These are phyloP conservation scores for Neogale vison DNA, from an alignment of 2,113 vertebrate genomes.

Conservation along the genomic window DNA sequence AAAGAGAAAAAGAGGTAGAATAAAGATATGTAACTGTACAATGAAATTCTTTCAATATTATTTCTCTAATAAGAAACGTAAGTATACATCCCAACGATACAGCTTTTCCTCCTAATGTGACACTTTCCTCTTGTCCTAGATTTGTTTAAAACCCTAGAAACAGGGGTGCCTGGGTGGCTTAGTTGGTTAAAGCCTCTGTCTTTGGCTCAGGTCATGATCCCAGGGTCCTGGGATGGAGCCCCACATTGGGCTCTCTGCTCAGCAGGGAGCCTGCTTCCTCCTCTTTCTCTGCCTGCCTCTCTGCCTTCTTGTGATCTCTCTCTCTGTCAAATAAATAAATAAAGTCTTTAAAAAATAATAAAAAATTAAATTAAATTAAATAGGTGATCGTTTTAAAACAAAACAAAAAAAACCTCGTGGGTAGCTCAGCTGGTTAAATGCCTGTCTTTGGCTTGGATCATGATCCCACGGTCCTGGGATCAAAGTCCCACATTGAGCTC, in stretches of 20 bases:
- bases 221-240: too few relatives aligned
- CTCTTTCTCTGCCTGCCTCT: too few relatives aligned
- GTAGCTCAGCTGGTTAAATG: background rate
- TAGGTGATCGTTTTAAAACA: too few relatives aligned
- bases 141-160: background rate
- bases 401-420: background rate
- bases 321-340: too few relatives aligned
- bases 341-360: too few relatives aligned
- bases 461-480: background rate
- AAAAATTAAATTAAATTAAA: too few relatives aligned
- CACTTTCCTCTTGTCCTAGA: background rate
- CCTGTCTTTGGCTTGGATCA: background rate
- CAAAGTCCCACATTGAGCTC: too few relatives aligned
- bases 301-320: too few relatives aligned
- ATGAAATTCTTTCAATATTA: background rate
- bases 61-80: background rate
- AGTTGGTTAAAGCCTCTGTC: background rate
- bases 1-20: constrained; percentile 11
- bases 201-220: too few relatives aligned
- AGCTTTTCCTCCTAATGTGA: background rate
- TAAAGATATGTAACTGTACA: background rate
- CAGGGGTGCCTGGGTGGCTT: background rate
- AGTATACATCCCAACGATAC: background rate
- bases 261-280: too few relatives aligned
- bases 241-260: too few relatives aligned